Base-by-base conservation (phyloP, 92 coral and sea anemone genomes). In the Phenganax marumi region DNA sequence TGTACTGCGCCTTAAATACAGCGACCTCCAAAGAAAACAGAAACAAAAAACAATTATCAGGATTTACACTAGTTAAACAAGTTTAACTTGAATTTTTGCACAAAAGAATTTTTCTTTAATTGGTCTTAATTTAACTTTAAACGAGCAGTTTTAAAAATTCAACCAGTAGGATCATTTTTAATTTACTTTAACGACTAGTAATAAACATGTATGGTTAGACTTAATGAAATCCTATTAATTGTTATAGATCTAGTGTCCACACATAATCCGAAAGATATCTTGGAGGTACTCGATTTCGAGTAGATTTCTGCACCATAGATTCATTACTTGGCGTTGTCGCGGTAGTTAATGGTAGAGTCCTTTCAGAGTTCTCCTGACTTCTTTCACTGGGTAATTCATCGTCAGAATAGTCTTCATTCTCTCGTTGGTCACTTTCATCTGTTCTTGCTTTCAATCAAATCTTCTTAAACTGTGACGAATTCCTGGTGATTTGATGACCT, bases 251-350 rank as follows among this genome's bases (percentile, higher is more conserved):
- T 60, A 60, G 22, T 2, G 66, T 60, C 66, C 66, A 60, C 23
- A 60, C 66, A 60, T 17, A 60, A 19, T 60, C 66, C 22, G 66
- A 3, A 6, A 60, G 22, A 60, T 60, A 26, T 60, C 26, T 60
- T n/a, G 66, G 66, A 8, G 66, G 66, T 17, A n/a, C 66, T 60
- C 66, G 66, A 60, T 0, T 26, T 60, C 66, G 66, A n/a, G 66
- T n/a, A 7, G 23, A 60, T 17, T 26, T 60, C 7, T 26, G 3
- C 23, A 60, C n/a, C 22, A 8, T 0, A 7, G n/a, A 6, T 3
- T 16, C 66, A 60, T n/a, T 12, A 1, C 1, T 7, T 60, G 3
- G 24, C 12, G n/a, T 17, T 4, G 63, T 17, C 23, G 6, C 23
- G 10, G 23, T 60, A 10, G 4, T 8, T 0, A 16, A 10, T 14